phyloP scores from a whole-genome alignment of 2,888 invertebrate genomes.

The Drosophila aldrichi region DNA sequence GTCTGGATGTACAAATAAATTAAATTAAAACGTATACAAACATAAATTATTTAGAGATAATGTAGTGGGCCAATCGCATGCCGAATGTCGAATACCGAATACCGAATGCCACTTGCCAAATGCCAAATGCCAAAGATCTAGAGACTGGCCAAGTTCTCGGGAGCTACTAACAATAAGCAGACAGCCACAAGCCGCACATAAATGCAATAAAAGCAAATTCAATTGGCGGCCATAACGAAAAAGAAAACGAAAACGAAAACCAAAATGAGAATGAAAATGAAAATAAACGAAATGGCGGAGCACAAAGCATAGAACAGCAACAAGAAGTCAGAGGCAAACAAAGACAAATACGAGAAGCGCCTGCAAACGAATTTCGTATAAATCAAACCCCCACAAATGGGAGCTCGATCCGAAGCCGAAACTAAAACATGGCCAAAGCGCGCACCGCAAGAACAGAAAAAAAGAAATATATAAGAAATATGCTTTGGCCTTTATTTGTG shows the following conservation, averaged over 20 bases:
- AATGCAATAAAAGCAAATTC: slow-evolving; percentile 80
- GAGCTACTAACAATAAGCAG: slow-evolving; percentile 69
- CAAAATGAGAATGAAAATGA: slow-evolving; percentile 21
- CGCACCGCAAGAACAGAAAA: slow-evolving; percentile 7
- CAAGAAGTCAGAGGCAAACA: slow-evolving; percentile 45
- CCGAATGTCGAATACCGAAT: neutral
- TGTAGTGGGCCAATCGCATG: slow-evolving; percentile 54
- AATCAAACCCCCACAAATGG: slow-evolving; percentile 68
- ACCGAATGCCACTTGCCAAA: neutral
- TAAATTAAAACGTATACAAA: slow-evolving; percentile 80
- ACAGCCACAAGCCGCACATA: slow-evolving; percentile 59
- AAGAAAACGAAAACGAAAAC: slow-evolving; percentile 24
- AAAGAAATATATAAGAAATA: slow-evolving; percentile 30
- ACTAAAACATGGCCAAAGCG: slow-evolving; percentile 10
- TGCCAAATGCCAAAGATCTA: slow-evolving; percentile 20
- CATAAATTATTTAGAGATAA: slow-evolving; percentile 81
- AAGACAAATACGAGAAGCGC: slow-evolving; percentile 68
- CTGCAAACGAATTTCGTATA: slow-evolving; percentile 61
- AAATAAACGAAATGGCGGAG: slow-evolving; percentile 7
- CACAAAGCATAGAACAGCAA: slow-evolving; percentile 13
- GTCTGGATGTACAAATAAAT: slow-evolving; percentile 71
- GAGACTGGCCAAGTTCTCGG: slow-evolving; percentile 21
- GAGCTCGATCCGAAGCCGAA: slow-evolving; percentile 28
- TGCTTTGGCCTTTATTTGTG: slow-evolving; percentile 53
- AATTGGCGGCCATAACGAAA: slow-evolving; percentile 68